These are phyloP conservation scores for Brachionichthys hirsutus DNA, from an alignment of 2,113 vertebrate genomes.

Conservation along the genomic window DNA sequence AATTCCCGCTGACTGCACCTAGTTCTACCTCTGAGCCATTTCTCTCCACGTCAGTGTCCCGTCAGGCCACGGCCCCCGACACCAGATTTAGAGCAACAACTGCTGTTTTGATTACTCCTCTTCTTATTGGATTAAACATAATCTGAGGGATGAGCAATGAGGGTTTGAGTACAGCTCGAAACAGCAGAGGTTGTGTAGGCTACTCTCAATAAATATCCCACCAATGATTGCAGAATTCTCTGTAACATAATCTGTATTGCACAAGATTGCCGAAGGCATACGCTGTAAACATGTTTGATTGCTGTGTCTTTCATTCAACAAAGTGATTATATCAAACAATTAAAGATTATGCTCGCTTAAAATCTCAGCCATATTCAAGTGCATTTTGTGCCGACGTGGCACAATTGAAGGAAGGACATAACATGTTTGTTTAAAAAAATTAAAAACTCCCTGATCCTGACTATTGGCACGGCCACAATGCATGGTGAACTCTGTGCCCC, in stretches of 20 bases:
- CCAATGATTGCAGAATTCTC: constrained; percentile 19
- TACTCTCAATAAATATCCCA: constrained; percentile 26
- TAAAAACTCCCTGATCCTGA: constrained; percentile 4
- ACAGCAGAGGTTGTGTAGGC: constrained; percentile 16
- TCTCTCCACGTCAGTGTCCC: constrained; percentile 59
- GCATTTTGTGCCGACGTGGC: constrained; percentile 5
- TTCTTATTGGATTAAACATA: constrained; percentile 49
- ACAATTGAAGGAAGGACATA: constrained; percentile 12
- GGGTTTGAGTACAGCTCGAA: constrained; percentile 16
- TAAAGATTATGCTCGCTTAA: constrained; percentile 17
- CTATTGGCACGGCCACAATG: background rate
- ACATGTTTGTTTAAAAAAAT: background rate
- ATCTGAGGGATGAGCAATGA: constrained; percentile 14
- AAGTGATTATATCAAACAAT: background rate
- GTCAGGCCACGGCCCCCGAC: constrained; percentile 34
- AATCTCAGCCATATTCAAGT: background rate
- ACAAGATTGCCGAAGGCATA: constrained; percentile 27
- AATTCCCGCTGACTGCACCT: constrained; percentile 49
- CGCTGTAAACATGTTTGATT: constrained; percentile 40
- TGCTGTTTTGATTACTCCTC: constrained; percentile 52
- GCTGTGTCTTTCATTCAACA: constrained; percentile 7
- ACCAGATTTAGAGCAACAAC: constrained; percentile 32
- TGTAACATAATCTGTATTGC: constrained; percentile 30
- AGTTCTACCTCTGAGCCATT: constrained; percentile 33
- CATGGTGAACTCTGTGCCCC: background rate